Conservation (phyloP, 2,888 invertebrate genomes). For the Pseudococcus jackbeardsleyi region DNA sequence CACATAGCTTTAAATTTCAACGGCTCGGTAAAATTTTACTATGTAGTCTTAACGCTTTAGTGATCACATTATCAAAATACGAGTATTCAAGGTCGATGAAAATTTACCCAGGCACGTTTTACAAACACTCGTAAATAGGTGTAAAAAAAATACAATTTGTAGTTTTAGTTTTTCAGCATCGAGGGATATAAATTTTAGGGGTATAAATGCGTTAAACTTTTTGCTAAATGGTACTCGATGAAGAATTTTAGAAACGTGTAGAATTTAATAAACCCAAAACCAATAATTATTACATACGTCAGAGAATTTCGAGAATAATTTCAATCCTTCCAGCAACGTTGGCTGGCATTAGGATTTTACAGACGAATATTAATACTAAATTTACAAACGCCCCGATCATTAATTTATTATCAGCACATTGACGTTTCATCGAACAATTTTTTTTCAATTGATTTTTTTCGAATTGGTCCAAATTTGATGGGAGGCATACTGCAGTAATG, state of each 20-base stretch:
- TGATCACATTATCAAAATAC: slow-evolving; percentile 6
- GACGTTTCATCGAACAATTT: background rate
- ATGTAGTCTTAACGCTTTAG: slow-evolving; percentile 13
- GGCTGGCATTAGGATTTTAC: background rate
- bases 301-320: background rate
- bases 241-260: background rate
- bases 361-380: background rate
- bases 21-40: background rate
- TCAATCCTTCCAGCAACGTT: background rate
- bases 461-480: background rate
- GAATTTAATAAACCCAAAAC: background rate
- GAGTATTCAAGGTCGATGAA: background rate
- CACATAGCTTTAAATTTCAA: background rate
- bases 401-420: background rate
- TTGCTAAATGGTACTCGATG: background rate
- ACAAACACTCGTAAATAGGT: background rate
- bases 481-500: background rate
- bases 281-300: background rate
- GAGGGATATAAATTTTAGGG: too few relatives aligned
- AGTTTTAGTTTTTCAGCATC: too few relatives aligned
- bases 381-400: background rate
- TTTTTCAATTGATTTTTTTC: background rate
- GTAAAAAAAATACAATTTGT: too few relatives aligned
- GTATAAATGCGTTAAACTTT: too few relatives aligned
- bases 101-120: background rate